Percentiles rank a stretch among this genome's conserved stretches.
Conservation (phyloP, 92 coral and sea anemone genomes). For the Actinernus sp. region DNA sequence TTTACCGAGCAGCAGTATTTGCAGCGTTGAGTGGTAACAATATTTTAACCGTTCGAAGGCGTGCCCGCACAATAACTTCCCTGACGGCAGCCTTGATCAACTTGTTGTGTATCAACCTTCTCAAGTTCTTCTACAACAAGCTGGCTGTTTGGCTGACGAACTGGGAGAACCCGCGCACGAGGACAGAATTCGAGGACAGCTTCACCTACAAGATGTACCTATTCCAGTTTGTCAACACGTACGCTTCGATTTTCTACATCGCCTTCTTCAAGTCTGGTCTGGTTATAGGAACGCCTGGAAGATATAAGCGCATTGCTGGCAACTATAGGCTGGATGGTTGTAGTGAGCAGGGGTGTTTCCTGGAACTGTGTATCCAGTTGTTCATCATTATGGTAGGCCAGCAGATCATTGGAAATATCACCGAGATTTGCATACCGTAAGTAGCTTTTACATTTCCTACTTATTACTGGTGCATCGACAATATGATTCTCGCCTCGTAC, state of each 20-base stretch:
- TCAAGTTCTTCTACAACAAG: slow-evolving; percentile 73
- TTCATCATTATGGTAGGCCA: slow-evolving; percentile 90
- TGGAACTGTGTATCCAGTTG: slow-evolving; percentile 85
- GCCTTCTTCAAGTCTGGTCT: slow-evolving; percentile 89
- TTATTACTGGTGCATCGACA: not conserved
- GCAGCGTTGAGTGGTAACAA: slow-evolving; percentile 74
- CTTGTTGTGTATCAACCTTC: slow-evolving; percentile 78
- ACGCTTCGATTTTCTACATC: slow-evolving; percentile 88
- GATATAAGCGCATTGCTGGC: slow-evolving; percentile 70
- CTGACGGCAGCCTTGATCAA: slow-evolving; percentile 75
- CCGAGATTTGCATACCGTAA: slow-evolving; percentile 86
- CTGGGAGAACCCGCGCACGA: slow-evolving; percentile 93
- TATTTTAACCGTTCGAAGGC: slow-evolving; percentile 60
- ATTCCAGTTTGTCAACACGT: slow-evolving; percentile 91
- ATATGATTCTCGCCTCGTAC: too few species aligned
- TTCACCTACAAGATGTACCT: slow-evolving; percentile 85
- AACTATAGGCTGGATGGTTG: slow-evolving; percentile 85
- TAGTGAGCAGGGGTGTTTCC: slow-evolving; percentile 91
- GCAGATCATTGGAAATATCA: slow-evolving; percentile 80
- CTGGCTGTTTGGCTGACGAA: slow-evolving; percentile 85
- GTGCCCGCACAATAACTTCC: slow-evolving; percentile 81
- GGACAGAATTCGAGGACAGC: slow-evolving; percentile 84
- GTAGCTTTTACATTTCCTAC: slow-evolving; percentile 12
- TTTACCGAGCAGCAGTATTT: slow-evolving; percentile 92
- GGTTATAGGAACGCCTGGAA: slow-evolving; percentile 85